Evolutionary conservation across 2,888 invertebrate species (phyloP), one percentile per base, ranked within the genome.

Genomic region (Pedicia rivosa): DNA sequence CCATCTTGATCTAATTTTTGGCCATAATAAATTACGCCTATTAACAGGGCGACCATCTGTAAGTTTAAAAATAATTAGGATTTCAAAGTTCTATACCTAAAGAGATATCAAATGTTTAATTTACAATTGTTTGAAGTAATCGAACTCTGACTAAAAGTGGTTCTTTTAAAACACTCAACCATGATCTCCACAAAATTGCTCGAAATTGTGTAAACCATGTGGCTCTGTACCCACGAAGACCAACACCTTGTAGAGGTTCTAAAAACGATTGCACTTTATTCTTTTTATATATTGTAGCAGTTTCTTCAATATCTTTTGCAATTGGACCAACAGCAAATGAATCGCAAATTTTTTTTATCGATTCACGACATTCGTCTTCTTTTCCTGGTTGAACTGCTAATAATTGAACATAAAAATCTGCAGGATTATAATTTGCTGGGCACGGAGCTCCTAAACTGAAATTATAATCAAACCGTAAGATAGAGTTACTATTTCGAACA

Each of bases 391-490:
- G 74, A 2, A 92, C 77, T 0, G 92, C 88, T 45, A 94, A 59
- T 3, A 86, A 72, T 54, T 91, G 84, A 33, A 95, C 81, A 59
- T 82, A 92, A 59, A 84, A 88, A 61, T 95, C 94, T 0, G 91
- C 91, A 3, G 92, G 92, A 56, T 92, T 94, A 62, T 84, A 91
- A 56, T 90, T 90, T 4, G 70, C 72, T 1, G 92, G 92, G 55
- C 87, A 87, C 0, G 77, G 74, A 9, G 81, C 79, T 16, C 84
- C 83, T 47, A 84, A 58, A 22, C 87, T 87, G 48, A 22, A 55
- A 53, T 45, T 38, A 43, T 42, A 37, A 25, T n/a, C n/a, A n/a
- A n/a, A n/a, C n/a, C n/a, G n/a, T n/a, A 12, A 28, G 20, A 24
- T 13, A 12, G 37, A 33, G 10, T n/a, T n/a, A n/a, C 25, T 6